Evolutionary conservation across 2,113 vertebrate genomes (phyloP), one percentile per base, ranked within the genome.

Genomic region (Ageneiosus marmoratus): DNA sequence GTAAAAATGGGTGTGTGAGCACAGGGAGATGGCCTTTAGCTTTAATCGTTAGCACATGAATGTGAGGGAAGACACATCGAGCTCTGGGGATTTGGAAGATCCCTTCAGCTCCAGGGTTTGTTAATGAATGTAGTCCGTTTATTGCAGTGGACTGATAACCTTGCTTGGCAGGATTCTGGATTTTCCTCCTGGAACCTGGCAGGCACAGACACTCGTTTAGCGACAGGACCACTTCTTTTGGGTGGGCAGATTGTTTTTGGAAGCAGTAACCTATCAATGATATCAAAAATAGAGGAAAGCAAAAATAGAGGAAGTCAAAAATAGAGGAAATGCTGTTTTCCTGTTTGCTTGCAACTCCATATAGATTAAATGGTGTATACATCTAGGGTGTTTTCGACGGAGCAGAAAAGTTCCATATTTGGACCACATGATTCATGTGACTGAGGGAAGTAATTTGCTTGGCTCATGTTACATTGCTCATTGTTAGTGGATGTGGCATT

Each of bases 41-140:
- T 82, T 81, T 85, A 70, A 85, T 85, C 84, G 81, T 85, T 85
- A 81, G 79, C 79, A 81, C 74, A 85, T 85, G 62, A 81, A 81
- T 77, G 75, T 55, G 84, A 70, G 79, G 74, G 79, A 85, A 77
- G 84, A 70, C 79, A 81, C 63, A 77, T 77, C 3, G 41, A 77
- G 73, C 73, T 77, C 50, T 32, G 72, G 72, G 74, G 79, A 77
- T 79, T 83, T 70, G 44, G 51, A 78, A 70, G 53, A 70, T 67
- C 75, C 74, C 34, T 51, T 67, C 50, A 22, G 76, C 75, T 83
- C 75, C 41, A 20, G 65, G 76, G 34, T 72, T 63, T 78, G 62
- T 77, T 83, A 83, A 83, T 79, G 82, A 83, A 83, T 46, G 62
- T 29, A 32, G 75, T 79, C 75, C 63, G 27, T 83, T 83, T 83